Evolutionary conservation across 2,888 invertebrate genomes (phyloP).

Genomic region (Seladonia tumulorum): DNA sequence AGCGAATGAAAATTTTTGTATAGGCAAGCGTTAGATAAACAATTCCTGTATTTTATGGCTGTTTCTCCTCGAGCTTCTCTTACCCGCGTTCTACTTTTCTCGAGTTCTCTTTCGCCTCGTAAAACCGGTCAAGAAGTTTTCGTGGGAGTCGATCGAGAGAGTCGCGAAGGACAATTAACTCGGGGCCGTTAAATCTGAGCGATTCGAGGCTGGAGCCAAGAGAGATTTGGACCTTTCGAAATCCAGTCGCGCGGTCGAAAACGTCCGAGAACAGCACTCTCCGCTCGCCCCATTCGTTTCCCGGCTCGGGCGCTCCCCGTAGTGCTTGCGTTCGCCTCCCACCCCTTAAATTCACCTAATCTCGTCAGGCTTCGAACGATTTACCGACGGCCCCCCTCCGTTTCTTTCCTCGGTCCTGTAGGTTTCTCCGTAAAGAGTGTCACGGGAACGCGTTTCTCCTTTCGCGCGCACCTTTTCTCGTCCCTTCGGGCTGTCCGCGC

Average conservation of each 20-base stretch:
- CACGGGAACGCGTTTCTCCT: neutral
- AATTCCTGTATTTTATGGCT: too few relatives aligned
- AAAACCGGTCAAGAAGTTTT: neutral
- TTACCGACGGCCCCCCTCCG: neutral
- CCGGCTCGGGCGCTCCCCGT: neutral
- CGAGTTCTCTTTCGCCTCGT: neutral
- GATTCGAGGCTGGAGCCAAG: slow-evolving; percentile 56
- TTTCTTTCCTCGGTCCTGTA: neutral
- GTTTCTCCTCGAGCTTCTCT: too few relatives aligned
- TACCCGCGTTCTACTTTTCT: neutral
- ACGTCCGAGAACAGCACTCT: slow-evolving; percentile 10
- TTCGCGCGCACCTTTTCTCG: neutral
- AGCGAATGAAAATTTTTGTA: too few relatives aligned
- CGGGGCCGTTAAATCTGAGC: slow-evolving; percentile 62
- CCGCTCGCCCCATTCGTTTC: slow-evolving; percentile 13
- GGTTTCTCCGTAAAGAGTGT: neutral
- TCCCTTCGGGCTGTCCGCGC: neutral
- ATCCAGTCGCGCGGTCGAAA: slow-evolving; percentile 5
- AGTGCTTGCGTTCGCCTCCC: slow-evolving; percentile 1
- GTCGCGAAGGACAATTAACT: slow-evolving; percentile 52
- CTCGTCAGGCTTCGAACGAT: slow-evolving; percentile 22
- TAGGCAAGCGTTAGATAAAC: too few relatives aligned
- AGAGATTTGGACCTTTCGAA: slow-evolving; percentile 53
- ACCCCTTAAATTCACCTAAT: slow-evolving; percentile 41
- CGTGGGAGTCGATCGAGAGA: neutral